Evolutionary conservation across 2,113 vertebrate species (phyloP), one percentile per base, ranked within the genome.

Genomic region (Ictidomys tridecemlineatus): DNA sequence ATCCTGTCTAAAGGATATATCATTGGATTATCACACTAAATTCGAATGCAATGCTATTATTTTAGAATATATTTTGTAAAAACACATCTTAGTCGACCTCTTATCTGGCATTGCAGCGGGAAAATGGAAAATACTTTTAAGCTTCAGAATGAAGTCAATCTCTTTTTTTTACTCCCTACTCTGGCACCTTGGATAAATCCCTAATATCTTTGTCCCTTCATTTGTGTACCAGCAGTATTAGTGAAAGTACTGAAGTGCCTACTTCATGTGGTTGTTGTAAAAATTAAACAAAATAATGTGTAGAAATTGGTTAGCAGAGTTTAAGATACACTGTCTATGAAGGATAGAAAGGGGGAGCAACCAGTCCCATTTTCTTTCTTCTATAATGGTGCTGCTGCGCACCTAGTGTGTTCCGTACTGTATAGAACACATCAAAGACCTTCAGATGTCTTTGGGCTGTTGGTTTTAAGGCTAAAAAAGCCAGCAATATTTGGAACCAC

Each of bases 401-500:
- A 92, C 8, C 34, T 94, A 37, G 28, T 77, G 39, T 67, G 9
- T 78, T 93, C 73, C 51, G 42, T 67, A 10, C 89, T 51, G 14
- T 48, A 39, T 24, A 73, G 63, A 95, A 89, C 69, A 95, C 93
- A 92, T 97, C 95, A 97, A 96, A 98, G 95, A 69, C 39, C 24
- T 92, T 95, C 72, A 78, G 42, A 96, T 97, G 80, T 97, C 95
- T 96, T 89, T 91, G 96, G 53, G 90, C 87, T 96, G 80, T 94
- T 96, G 90, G 78, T 95, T 98, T 98, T 95, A 96, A 96, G 82
- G 80, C 90, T 97, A 82, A 91, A 95, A 97, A 97, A 91, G 56
- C 63, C 82, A 93, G 85, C 58, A 92, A 77, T 24, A 26, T 93
- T 96, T 98, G 97, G 97, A 98, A 97, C 90, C 53, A 97, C 96